Base-by-base conservation (phyloP, 2,888 invertebrate species). In the Plagodis dolabraria region DNA sequence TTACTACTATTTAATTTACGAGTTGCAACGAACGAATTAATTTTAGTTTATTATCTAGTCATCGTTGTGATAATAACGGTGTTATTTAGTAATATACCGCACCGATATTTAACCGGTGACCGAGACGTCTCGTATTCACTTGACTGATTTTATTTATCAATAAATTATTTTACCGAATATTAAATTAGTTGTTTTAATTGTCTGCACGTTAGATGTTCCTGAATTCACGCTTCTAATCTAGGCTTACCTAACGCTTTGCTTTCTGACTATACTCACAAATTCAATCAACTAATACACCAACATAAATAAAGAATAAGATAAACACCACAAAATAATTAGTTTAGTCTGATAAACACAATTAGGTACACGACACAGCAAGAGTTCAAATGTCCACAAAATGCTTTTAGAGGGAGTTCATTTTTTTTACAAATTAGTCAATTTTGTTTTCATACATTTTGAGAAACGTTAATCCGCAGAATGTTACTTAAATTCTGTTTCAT, bases 101-200 rank as follows among this genome's bases (percentile, higher is more conserved):
- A 73, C 67, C 72, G 56, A 53, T 66, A 61, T 50, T 66, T 76
- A 75, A 75, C 77, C 82, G 82, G 85, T 86, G 86, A 85, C 83
- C 83, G 84, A 87, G 83, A 83, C 79, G 82, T 84, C 85, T 85
- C 86, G 82, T 83, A 85, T 85, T 85, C 87, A 86, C 84, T 89
- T 89, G 88, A 92, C 92, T 92, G 92, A 92, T 92, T 91, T 83
- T 83, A 82, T 82, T 85, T 88, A 89, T 89, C 85, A 89, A 90
- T 90, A 91, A 92, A 92, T 75, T 78, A 81, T 87, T 88, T 77
- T 87, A 85, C 78, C 81, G 80, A 80, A 85, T 69, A 76, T 71
- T 75, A 2, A 22, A 1, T 22, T 83, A 85, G 83, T 90, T 86
- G 91, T 92, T 92, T 92, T 86, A 88, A 87, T 92, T 61, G 67